Conservation (phyloP, 2,797 vertebrate species). For the Mycteria americana region DNA sequence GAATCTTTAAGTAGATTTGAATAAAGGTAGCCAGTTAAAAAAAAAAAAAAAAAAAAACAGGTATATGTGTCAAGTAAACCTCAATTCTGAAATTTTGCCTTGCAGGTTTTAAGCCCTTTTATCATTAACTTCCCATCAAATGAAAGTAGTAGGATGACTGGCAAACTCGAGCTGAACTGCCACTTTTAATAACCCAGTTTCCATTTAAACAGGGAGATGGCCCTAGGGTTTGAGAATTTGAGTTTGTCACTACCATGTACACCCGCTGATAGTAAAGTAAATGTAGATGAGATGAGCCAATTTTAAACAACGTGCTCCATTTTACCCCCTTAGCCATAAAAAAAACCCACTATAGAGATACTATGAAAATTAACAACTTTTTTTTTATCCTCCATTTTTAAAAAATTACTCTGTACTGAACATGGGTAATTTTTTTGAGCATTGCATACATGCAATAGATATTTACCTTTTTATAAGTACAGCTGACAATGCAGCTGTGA, state of each 20-base stretch:
- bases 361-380: not conserved
- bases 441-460: not conserved
- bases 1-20: not conserved
- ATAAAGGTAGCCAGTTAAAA: not conserved
- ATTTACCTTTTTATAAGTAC: not conserved
- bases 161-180: slow-evolving; percentile 43
- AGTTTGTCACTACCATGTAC: slow-evolving; percentile 36
- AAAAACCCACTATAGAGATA: not conserved
- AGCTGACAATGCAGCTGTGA: not conserved
- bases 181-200: slow-evolving; percentile 57
- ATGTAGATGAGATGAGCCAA: not conserved
- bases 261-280: not conserved
- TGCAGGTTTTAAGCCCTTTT: slow-evolving; percentile 5
- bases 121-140: slow-evolving; percentile 24
- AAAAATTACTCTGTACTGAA: not conserved
- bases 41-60: not conserved
- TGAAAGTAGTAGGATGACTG: not conserved
- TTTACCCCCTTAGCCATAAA: not conserved
- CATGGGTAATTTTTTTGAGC: not conserved
- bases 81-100: not conserved
- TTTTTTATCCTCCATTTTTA: not conserved
- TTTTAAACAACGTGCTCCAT: not conserved
- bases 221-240: slow-evolving; percentile 18
- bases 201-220: not conserved
- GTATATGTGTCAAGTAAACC: not conserved